Conservation (phyloP, 2,797 vertebrate genomes). For the Semaprochilodus insignis region DNA sequence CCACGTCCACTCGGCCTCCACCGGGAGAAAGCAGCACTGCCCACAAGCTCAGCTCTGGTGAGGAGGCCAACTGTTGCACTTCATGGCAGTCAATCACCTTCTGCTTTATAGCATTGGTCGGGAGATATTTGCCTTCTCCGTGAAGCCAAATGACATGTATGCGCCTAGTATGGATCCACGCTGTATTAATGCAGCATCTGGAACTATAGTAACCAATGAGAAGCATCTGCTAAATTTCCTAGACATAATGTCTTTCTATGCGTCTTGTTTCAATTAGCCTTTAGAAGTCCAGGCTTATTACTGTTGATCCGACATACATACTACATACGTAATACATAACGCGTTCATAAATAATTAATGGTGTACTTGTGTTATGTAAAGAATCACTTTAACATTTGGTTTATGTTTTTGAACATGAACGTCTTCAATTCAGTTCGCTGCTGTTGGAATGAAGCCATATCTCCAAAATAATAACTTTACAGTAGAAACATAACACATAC, state of each 20-base stretch:
- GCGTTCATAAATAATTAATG: too few species aligned
- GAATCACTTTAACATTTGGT: neutral
- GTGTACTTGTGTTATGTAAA: too few species aligned
- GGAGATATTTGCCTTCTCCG: neutral
- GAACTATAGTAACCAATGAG: neutral
- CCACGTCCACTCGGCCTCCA: conserved; percentile 37
- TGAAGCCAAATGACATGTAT: neutral
- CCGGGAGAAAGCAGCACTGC: conserved; percentile 84
- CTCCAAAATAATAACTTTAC: too few species aligned
- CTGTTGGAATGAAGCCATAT: too few species aligned
- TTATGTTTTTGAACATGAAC: neutral
- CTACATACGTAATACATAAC: neutral
- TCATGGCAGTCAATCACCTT: neutral
- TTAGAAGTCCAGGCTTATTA: neutral
- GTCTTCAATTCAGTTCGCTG: too few species aligned
- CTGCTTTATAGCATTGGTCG: neutral
- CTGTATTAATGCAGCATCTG: neutral
- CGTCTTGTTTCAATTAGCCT: neutral
- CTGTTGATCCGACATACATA: neutral
- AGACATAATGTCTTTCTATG: neutral
- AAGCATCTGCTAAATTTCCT: neutral
- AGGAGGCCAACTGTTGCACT: conserved; percentile 29
- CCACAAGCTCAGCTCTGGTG: conserved; percentile 80
- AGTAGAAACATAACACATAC: too few species aligned
- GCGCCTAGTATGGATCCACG: neutral